Base-by-base conservation (phyloP, 2,797 vertebrate genomes). In the Remorina albescens region DNA sequence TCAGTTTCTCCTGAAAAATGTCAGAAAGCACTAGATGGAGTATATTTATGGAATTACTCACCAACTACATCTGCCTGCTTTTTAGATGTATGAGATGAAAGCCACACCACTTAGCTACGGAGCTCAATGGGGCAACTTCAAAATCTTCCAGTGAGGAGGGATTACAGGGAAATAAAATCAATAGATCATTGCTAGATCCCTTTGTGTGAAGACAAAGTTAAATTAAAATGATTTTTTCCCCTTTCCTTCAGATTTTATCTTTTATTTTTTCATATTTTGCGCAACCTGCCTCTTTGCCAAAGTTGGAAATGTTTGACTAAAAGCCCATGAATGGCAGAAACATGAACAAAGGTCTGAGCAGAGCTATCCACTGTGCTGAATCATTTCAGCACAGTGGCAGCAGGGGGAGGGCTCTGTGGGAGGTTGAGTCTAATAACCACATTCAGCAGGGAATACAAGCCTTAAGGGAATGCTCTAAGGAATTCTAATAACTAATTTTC, bases 311-410 rank as follows among this genome's bases (percentile, higher is more conserved):
- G n/a, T n/a, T n/a, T n/a, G n/a, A n/a, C n/a, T n/a, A 13, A 16
- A 28, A 18, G 19, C 63, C 30, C 12, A 19, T 28, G 21, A 58
- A 30, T 28, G 18, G 25, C 46, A 56, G 62, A 78, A 56, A 81
- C 81, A 78, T 68, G 67, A 73, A 63, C 18, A 53, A 54, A 49
- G 54, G 63, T 66, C 69, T 69, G 65, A 60, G 56, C 62, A 75
- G 87, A 71, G 63, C 87, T 92, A 79, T 92, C 92, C 83, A 4
- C 78, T 85, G 92, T 92, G 74, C 81, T 92, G 88, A 91, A 92
- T 78, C 49, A 72, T 75, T 74, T 81, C 58, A 46, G 36, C 64
- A 74, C 72, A 30, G 74, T 51, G 51, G 57, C 67, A 61, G 71
- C 2, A 46, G 71, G 66, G 72, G 74, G 64, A 78, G n/a, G 39